phyloP scores from a whole-genome alignment of 2,888 invertebrate genomes.

The Eupeodes latifasciatus region DNA sequence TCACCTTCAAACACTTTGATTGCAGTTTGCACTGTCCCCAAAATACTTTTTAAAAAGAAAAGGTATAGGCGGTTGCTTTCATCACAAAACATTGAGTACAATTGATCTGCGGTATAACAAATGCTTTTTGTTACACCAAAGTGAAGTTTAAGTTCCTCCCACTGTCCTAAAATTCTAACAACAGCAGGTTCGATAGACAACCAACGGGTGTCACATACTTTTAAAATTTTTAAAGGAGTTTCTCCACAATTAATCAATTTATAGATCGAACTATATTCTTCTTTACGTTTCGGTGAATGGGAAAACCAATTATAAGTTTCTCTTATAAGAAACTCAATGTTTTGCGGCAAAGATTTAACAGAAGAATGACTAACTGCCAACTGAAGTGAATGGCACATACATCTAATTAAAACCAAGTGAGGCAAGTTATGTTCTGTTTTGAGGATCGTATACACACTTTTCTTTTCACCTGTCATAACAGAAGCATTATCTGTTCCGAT shows the following conservation, averaged over 20 bases:
- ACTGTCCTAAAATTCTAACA: conserved; percentile 59
- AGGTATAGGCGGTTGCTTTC: not conserved
- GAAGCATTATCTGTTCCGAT: conserved; percentile 28
- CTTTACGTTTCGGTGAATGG: too few relatives aligned
- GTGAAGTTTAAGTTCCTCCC: conserved; percentile 56
- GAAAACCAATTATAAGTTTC: too few relatives aligned
- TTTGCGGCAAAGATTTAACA: too few relatives aligned
- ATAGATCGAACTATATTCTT: too few relatives aligned
- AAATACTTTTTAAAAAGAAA: not conserved
- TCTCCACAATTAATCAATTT: too few relatives aligned
- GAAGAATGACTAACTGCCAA: too few relatives aligned
- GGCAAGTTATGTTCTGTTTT: conserved; percentile 26
- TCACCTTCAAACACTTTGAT: too few relatives aligned
- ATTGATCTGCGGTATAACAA: too few relatives aligned
- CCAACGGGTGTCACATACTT: conserved; percentile 63
- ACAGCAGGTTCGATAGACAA: conserved; percentile 63
- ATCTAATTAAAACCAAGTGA: conserved; percentile 10
- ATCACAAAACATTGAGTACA: not conserved
- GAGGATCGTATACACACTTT: conserved; percentile 21
- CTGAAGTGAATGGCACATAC: conserved; percentile 21
- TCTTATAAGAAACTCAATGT: too few relatives aligned
- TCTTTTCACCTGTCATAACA: conserved; percentile 26
- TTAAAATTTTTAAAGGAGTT: conserved; percentile 51
- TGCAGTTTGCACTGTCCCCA: too few relatives aligned
- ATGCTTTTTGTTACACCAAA: conserved; percentile 59